Evolutionary conservation across 2,113 vertebrate species (phyloP).

Genomic region (Rhea americana): DNA sequence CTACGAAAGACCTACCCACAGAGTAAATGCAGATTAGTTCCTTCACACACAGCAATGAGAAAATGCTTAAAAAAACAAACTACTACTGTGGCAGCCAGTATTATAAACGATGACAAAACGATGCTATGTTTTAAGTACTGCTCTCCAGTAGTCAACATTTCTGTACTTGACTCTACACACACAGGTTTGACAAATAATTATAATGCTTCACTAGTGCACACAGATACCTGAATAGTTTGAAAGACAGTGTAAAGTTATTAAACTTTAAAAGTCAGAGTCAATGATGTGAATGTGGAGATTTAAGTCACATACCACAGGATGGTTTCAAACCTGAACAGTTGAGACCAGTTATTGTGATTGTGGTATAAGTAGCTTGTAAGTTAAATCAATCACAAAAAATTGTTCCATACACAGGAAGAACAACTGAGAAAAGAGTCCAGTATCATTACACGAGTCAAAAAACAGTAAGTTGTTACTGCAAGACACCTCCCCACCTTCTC

Average conservation of each 20-base stretch:
- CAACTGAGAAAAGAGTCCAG: not conserved
- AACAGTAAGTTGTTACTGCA: not conserved
- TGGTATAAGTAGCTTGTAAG: not conserved
- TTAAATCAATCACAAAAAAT: not conserved
- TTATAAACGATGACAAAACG: not conserved
- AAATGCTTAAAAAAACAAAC: not conserved
- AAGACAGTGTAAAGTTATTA: not conserved
- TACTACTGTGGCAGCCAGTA: not conserved
- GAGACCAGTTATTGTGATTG: not conserved
- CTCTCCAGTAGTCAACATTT: not conserved
- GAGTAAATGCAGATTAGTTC: not conserved
- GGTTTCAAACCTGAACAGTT: not conserved
- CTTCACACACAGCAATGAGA: not conserved
- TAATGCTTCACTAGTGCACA: not conserved
- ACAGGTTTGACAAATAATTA: not conserved
- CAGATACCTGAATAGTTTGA: not conserved
- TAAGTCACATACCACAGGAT: not conserved
- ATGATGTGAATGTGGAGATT: not conserved
- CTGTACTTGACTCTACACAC: not conserved
- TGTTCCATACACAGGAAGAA: not conserved
- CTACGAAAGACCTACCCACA: not conserved
- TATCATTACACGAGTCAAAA: not conserved
- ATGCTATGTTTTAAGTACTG: not conserved
- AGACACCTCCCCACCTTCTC: not conserved
- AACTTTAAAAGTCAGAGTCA: not conserved